Evolutionary conservation across 1,140 invertebrate genomes (phyloP), one percentile per base, ranked within the genome.

Genomic region (Kradibia gibbosae): DNA sequence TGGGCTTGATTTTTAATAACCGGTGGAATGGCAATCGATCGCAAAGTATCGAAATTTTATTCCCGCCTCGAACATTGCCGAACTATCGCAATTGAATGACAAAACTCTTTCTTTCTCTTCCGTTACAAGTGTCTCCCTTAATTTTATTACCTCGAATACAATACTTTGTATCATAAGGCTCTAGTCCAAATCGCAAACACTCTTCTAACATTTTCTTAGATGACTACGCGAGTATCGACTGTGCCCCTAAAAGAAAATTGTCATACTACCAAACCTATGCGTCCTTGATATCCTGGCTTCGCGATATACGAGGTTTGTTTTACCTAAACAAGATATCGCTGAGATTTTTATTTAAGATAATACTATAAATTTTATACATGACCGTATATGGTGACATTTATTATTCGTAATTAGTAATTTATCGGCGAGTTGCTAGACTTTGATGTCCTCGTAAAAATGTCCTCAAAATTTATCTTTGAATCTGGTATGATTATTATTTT

Each of bases 401-500:
- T 75, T 70, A 76, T 76, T 81, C 73, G 72, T 81, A 81, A 81
- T 81, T 81, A 81, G 62, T 76, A 57, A 81, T 75, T 81, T 71
- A 67, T 76, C 73, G 60, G 34, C 60, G 28, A 42, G 48, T 25
- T 42, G 36, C 17, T 73, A 39, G 5, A 1, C 22, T 60, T 5
- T 13, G 5, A 17, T 11, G 17, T 48, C 22, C 80, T 76, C 73
- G 73, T 81, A 75, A 75, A 81, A 81, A 55, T 48, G 80, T 70
- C 60, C 45, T 65, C 42, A 25, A 36, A 67, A 78, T 70, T 78
- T 78, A 70, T 78, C 17, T 57, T 36, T 22, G 62, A 67, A 67
- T 67, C 62, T 4, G 10, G 34, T 10, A 8, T 67, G 34, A 67
- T 39, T n/a, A 39, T 15, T 67, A 39, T 39, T n/a, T 42, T 62